A percentile compares a stretch with the other conserved stretches of the same genome.
These are phyloP conservation scores for Leucosticte australis DNA, from an alignment of 2,113 vertebrate species.

Conservation along the genomic window DNA sequence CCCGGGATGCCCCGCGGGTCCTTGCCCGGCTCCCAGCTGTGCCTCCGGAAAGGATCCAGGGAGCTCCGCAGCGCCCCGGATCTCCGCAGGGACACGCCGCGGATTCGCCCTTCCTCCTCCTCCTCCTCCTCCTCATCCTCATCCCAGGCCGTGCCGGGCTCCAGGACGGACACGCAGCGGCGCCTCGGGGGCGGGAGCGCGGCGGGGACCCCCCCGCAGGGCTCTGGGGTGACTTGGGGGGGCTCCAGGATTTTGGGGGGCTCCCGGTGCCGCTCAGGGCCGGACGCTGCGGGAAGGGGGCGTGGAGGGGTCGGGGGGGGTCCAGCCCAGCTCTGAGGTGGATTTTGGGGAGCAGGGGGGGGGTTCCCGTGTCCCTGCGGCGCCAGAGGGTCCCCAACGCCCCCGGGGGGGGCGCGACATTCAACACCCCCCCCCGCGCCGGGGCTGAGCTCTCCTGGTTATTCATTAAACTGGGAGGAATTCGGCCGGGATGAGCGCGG, in stretches of 20 bases:
- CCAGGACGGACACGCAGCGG: constrained; percentile 16
- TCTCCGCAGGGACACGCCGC: background rate
- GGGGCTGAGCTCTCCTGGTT: too few species aligned
- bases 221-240: background rate
- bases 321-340: background rate
- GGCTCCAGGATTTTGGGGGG: background rate
- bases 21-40: constrained; percentile 82
- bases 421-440: too few species aligned
- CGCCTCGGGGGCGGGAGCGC: background rate
- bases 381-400: background rate
- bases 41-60: constrained; percentile 75
- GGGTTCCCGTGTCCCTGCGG: background rate
- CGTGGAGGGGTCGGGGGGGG: too few species aligned
- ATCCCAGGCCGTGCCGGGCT: background rate
- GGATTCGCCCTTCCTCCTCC: background rate
- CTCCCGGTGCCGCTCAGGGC: background rate
- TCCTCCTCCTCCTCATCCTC: background rate
- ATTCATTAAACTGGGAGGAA: background rate
- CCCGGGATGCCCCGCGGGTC: constrained; percentile 9
- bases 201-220: too few species aligned
- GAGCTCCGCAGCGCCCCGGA: background rate
- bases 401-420: too few species aligned
- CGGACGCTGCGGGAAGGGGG: background rate
- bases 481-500: too few species aligned
- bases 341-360: background rate